Evolutionary conservation across 2,888 invertebrate genomes (phyloP).

Genomic region (Drosophila fungiperda): DNA sequence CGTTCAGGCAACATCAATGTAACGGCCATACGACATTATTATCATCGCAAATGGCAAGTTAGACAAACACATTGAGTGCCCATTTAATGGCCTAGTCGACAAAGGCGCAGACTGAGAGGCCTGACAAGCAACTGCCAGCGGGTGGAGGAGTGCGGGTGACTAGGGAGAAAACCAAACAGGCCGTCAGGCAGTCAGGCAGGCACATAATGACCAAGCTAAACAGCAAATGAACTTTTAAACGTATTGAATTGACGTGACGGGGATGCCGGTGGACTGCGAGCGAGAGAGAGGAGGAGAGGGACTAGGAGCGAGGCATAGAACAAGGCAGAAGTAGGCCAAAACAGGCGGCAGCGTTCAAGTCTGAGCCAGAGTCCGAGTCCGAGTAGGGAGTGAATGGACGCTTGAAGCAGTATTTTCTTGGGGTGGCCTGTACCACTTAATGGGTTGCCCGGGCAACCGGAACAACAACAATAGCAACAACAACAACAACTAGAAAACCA

Average conservation of each 20-base stretch:
- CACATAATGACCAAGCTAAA: conserved; percentile 80
- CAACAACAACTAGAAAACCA: neutral
- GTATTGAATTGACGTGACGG: conserved; percentile 75
- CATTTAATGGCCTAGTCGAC: conserved; percentile 72
- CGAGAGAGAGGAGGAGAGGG: neutral
- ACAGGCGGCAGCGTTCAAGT: neutral
- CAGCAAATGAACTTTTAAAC: conserved; percentile 80
- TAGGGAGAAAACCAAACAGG: conserved; percentile 6
- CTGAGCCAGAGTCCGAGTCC: neutral
- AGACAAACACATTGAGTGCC: conserved; percentile 79
- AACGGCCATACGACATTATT: conserved; percentile 80
- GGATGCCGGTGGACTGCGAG: neutral
- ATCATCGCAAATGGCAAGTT: conserved; percentile 80
- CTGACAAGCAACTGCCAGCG: conserved; percentile 29
- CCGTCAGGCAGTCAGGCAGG: conserved; percentile 29
- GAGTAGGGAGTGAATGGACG: neutral
- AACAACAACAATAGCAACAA: conserved; percentile 33
- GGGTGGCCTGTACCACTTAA: conserved; percentile 35
- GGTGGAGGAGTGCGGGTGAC: neutral
- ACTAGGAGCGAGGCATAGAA: neutral
- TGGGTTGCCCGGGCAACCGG: conserved; percentile 58
- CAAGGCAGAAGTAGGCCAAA: neutral
- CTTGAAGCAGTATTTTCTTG: conserved; percentile 8
- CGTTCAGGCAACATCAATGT: conserved; percentile 70
- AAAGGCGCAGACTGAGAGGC: conserved; percentile 41